Conservation (phyloP, 2,113 vertebrate genomes). For the Xiphias gladius region DNA sequence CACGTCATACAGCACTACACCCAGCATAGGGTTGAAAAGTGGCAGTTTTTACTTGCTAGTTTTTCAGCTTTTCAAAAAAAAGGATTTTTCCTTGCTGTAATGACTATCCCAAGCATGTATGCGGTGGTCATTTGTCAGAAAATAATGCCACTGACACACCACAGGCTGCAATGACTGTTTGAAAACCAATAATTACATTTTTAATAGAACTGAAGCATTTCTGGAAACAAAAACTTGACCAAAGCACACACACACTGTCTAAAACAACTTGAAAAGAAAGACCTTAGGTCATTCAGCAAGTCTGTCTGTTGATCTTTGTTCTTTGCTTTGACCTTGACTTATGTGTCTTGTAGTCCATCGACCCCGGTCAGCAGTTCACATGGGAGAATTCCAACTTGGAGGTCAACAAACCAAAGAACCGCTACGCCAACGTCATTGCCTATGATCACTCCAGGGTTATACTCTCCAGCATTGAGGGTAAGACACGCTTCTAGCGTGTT, state of each 20-base stretch:
- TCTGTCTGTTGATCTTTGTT: slow-evolving; percentile 2
- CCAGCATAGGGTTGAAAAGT: not conserved
- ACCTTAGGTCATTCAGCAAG: not conserved
- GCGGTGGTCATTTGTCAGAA: slow-evolving; percentile 17
- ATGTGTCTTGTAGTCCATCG: slow-evolving; percentile 90
- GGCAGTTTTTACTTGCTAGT: not conserved
- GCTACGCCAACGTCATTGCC: slow-evolving; percentile 98
- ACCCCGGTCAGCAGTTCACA: slow-evolving; percentile 98
- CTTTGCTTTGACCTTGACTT: slow-evolving; percentile 32
- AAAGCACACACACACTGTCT: not conserved
- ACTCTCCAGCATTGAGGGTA: slow-evolving; percentile 96
- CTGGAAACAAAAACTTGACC: slow-evolving; percentile 21
- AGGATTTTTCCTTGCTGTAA: not conserved
- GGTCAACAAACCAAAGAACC: slow-evolving; percentile 99
- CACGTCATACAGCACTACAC: not conserved
- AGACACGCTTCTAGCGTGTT: slow-evolving; percentile 63
- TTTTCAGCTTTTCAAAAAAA: not conserved
- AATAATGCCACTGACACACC: slow-evolving; percentile 6
- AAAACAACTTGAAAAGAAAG: not conserved
- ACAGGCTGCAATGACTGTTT: not conserved
- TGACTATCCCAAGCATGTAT: slow-evolving; percentile 1
- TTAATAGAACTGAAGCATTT: slow-evolving; percentile 20
- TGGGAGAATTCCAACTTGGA: slow-evolving; percentile 99
- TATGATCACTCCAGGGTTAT: slow-evolving; percentile 97
- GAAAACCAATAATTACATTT: slow-evolving; percentile 12